Conservation (phyloP, 2,797 vertebrate species). For the Dromococcyx pavoninus region DNA sequence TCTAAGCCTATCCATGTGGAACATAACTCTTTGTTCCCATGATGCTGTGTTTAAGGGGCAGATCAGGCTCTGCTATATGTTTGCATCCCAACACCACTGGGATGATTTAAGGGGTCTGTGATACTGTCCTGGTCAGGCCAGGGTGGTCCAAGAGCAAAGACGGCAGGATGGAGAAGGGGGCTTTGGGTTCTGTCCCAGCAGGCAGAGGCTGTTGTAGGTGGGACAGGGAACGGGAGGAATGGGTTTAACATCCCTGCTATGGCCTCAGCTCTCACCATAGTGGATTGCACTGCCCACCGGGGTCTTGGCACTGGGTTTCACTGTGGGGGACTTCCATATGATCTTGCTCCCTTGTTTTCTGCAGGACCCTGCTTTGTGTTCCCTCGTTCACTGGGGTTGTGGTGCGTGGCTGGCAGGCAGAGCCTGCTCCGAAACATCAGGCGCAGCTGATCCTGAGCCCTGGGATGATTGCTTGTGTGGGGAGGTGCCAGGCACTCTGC, state of each 20-base stretch:
- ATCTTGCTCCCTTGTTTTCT: too few species aligned
- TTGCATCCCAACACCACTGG: background rate
- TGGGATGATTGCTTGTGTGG: fast-evolving
- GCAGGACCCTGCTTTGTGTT: background rate
- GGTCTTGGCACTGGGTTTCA: fast-evolving
- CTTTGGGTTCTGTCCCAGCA: background rate
- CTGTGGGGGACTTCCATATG: fast-evolving
- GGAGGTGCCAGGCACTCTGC: background rate
- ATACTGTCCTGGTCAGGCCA: background rate
- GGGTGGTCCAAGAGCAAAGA: background rate
- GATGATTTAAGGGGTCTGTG: fast-evolving
- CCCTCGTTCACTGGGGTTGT: fast-evolving
- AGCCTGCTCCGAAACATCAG: fast-evolving
- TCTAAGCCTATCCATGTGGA: background rate
- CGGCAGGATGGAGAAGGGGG: background rate
- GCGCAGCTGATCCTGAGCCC: background rate
- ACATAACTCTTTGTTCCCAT: fast-evolving
- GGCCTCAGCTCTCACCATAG: fast-evolving
- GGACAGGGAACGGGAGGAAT: background rate
- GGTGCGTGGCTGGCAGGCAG: fast-evolving
- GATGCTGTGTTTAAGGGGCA: fast-evolving
- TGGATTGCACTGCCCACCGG: fast-evolving
- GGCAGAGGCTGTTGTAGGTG: background rate
- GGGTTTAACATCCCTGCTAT: background rate
- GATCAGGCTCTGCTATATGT: fast-evolving